Conservation (phyloP, 2,888 invertebrate genomes). For the Lasioglossum leucozonium region DNA sequence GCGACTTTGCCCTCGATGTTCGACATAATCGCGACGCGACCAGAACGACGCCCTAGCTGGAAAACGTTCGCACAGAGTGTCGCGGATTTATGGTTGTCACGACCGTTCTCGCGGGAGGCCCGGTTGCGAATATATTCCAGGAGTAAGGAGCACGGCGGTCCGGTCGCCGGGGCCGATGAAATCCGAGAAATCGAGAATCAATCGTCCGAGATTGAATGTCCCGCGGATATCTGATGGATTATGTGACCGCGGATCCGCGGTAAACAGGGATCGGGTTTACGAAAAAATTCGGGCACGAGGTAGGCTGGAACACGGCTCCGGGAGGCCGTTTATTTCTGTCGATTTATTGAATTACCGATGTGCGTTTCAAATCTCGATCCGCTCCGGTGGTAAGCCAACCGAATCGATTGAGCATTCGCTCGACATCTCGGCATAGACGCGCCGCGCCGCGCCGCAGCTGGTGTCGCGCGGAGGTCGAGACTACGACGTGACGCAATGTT, state of each 20-base stretch:
- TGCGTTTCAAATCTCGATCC: constrained; percentile 20
- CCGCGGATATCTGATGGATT: constrained; percentile 41
- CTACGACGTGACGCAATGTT: too few relatives aligned
- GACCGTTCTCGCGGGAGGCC: constrained; percentile 32
- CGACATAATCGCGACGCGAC: constrained; percentile 47
- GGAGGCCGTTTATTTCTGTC: constrained; percentile 37
- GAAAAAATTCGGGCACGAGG: constrained; percentile 45
- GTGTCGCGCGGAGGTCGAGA: background rate
- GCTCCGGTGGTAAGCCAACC: background rate
- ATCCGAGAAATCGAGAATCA: constrained; percentile 64
- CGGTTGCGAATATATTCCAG: constrained; percentile 41
- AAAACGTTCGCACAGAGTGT: background rate
- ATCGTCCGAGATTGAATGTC: constrained; percentile 63
- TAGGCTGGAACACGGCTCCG: constrained; percentile 9
- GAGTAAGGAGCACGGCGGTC: background rate
- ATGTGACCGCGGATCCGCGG: constrained; percentile 38
- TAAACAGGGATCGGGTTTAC: constrained; percentile 62
- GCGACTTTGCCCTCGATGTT: constrained; percentile 67
- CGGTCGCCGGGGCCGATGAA: constrained; percentile 41
- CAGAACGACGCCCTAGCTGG: background rate
- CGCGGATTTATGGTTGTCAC: background rate
- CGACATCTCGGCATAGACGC: background rate
- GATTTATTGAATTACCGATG: constrained; percentile 41
- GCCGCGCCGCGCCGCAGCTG: background rate
- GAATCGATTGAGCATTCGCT: background rate